Evolutionary conservation across 1,140 invertebrate species (phyloP).

Genomic region (Diorhabda sublineata): DNA sequence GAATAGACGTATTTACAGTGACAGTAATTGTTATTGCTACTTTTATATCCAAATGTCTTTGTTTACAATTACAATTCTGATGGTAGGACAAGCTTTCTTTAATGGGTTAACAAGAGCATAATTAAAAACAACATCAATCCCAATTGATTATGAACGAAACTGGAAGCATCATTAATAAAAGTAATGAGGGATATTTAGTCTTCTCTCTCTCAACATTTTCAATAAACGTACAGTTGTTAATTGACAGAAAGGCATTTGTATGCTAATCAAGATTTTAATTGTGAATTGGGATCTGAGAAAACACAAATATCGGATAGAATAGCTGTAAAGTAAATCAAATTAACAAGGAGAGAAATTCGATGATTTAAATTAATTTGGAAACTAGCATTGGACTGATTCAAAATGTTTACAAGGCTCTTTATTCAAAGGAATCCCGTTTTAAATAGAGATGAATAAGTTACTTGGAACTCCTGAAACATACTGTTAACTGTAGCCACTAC

Average conservation of each 20-base stretch:
- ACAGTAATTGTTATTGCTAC: conserved; percentile 2
- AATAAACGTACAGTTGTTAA: neutral
- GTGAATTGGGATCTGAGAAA: neutral
- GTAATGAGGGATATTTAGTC: neutral
- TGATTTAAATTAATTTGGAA: no score
- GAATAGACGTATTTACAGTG: neutral
- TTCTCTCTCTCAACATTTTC: neutral
- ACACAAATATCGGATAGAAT: neutral
- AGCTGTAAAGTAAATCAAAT: neutral
- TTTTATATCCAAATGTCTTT: neutral
- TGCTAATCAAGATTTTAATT: neutral
- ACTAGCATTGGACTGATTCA: no score
- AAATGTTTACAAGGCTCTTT: no score
- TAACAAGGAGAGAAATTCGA: no score
- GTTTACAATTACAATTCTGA: neutral
- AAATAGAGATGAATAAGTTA: no score
- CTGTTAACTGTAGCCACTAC: no score
- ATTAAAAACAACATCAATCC: neutral
- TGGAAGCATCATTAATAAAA: conserved; percentile 1
- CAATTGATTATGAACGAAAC: neutral
- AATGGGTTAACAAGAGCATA: conserved; percentile 2
- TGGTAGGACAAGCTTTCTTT: conserved; percentile 2
- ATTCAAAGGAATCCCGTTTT: no score
- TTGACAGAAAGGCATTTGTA: conserved; percentile 2
- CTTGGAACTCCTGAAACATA: no score